Base-by-base conservation (phyloP, 2,888 invertebrate genomes). In the Teleogryllus oceanicus region DNA sequence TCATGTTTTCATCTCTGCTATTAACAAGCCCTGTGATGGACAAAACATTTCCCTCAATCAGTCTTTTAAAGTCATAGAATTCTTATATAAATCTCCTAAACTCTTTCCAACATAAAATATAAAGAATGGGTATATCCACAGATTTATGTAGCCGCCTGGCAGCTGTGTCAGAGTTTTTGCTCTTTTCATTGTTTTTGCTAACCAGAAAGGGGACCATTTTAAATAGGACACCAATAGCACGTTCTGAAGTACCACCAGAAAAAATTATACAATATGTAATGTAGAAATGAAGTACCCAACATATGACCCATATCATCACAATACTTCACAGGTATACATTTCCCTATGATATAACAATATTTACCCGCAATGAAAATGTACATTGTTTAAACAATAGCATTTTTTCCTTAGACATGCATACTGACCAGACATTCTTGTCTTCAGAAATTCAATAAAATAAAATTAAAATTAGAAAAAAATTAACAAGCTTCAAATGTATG, bases 1-100 rank as follows among this genome's bases (percentile, higher is more conserved):
- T 21, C 80, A 81, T 80, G 81, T 80, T 75, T 80, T 78, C 74
- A 81, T 80, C 79, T 79, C 76, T 80, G 79, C 77, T 79, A 77
- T 79, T 77, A 50, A 51, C 74, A 78, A 79, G 78, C 79, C 74
- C 79, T 51, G 62, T 76, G 37, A 37, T 37, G 37, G 21, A 76
- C 76, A 79, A 82, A 80, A 79, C 80, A 79, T 79, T 77, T 79
- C 75, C 80, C 80, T 80, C 79, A 76, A 82, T 82, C 82, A 82
- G 82, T 82, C 82, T 82, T 82, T 81, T 80, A 75, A 75, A 49
- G 77, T 79, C 75, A 79, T 75, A 79, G 76, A 21, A 76, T 20
- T 77, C 49, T 13, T 50, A 77, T 77, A 20, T 18, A 24, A 49
- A 49, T 37, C n/a, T 49, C n/a, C n/a, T 77, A 77, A 77, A n/a